Base-by-base conservation (phyloP, 2,113 vertebrate genomes). In the Myodes glareolus region DNA sequence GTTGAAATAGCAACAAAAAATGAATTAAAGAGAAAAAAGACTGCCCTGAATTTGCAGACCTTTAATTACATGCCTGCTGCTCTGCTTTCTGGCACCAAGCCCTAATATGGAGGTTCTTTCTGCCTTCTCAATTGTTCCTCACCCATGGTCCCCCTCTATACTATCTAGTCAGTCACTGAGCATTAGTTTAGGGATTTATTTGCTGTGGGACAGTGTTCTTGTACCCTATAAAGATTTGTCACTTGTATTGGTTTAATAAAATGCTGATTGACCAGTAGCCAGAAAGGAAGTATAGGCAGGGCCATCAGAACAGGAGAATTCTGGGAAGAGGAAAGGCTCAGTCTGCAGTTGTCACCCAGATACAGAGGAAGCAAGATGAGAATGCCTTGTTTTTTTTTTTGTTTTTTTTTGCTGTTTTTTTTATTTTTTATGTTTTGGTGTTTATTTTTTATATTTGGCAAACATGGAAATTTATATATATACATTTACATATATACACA, bases 401-500 rank as follows among this genome's bases (percentile, higher is more conserved):
- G n/a, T n/a, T n/a, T n/a, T n/a, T n/a, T n/a, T n/a, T 90, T 63
- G 76, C 58, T 94, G 91, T 84, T 94, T 97, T 88, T 97, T 97
- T 95, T 91, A 97, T 91, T 97, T 93, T 90, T 89, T 94, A 97
- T 94, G 92, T 94, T 91, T 92, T 93, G 78, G n/a, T n/a, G 3
- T 25, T 75, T 88, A 91, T 55, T n/a, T n/a, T n/a, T n/a, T n/a
- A n/a, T n/a, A 87, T 88, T 87, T 94, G 94, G 97, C 72, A 94
- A 94, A 89, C 88, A 96, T 96, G 61, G 91, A 94, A 68, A 77
- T 95, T 39, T 97, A 42, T 95, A 97, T 92, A 97, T 50, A 95
- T 90, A 96, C 61, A 98, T 78, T 95, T 81, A 96, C 88, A 95
- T 81, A 97, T 85, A 97, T 87, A 97, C 50, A 97, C 39, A 84